Evolutionary conservation across 92 coral and sea anemone species (phyloP), one percentile per base, ranked within the genome.

Genomic region (Porites rus): DNA sequence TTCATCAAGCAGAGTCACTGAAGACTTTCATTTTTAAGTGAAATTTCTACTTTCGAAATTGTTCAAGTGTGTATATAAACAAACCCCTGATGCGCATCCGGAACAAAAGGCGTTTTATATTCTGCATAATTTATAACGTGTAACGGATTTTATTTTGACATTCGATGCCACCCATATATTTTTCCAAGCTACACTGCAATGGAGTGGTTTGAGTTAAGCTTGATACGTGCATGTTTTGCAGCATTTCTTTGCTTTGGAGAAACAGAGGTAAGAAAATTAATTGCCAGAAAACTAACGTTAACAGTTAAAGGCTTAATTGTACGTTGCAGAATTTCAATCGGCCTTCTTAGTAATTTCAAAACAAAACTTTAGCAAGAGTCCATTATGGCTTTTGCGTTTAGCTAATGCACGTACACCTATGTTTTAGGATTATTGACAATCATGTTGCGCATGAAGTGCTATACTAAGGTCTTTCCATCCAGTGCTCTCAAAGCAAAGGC

Each of bases 231-330:
- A 25, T 81, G 56, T 31, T 8, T 68, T 7, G 38, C 85, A 56
- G 65, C 51, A 10, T 25, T 43, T 56, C 77, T 81, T 17, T 69
- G 50, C 54, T 53, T 81, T 20, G 69, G 76, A 81, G 76, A 53
- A 53, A 13, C 64, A 3, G 63, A 60, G 77, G 85, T 81, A 21
- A 19, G 85, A 53, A 65, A 2, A 28, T 7, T 9, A 14, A 7
- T 65, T 78, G 6, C 8, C 19, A 74, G 54, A 14, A 52, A 56
- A 8, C 11, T 24, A 31, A 5, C 74, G 53, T 43, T 70, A 46
- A 31, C 74, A 70, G 74, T 14, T 31, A 38, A 3, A 38, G 6
- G 46, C 46, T 38, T 38, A 38, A 38, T 38, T 38, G 46, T 38
- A 38, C 46, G 46, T 38, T 38, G 46, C 46, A 38, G 5, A 38